Conservation (phyloP, 2,888 invertebrate species). For the Acleris holmiana region DNA sequence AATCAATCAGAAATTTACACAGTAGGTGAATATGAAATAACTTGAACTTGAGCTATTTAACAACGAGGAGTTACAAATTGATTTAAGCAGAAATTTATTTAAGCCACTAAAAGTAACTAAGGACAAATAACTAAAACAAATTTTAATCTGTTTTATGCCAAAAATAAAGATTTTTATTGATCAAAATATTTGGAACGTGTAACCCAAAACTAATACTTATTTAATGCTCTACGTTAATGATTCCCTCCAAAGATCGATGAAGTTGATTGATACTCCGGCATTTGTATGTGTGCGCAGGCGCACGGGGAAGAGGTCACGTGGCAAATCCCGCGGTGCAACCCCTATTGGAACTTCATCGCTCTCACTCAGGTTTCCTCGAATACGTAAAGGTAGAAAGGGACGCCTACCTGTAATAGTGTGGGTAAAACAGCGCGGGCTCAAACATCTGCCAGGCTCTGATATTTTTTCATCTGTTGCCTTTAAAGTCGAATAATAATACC, state of each 20-base stretch:
- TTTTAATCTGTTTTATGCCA: not conserved
- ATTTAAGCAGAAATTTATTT: too few relatives aligned
- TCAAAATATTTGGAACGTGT: conserved; percentile 7
- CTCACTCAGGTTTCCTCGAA: conserved; percentile 48
- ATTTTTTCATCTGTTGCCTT: conserved; percentile 69
- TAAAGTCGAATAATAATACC: conserved; percentile 62
- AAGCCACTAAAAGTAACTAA: not conserved
- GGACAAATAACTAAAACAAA: not conserved
- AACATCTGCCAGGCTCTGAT: conserved; percentile 78
- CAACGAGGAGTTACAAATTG: too few relatives aligned
- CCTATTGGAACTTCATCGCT: conserved; percentile 59
- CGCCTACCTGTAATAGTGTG: conserved; percentile 50
- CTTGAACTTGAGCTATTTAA: too few relatives aligned
- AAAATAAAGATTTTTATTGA: conserved; percentile 1
- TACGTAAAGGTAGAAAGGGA: conserved; percentile 44
- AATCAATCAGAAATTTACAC: too few relatives aligned
- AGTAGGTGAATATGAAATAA: too few relatives aligned
- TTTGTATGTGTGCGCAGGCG: conserved; percentile 58
- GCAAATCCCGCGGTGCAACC: conserved; percentile 71
- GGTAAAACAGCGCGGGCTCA: conserved; percentile 63
- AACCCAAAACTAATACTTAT: conserved; percentile 6
- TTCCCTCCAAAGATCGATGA: conserved; percentile 71
- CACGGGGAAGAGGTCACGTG: conserved; percentile 68
- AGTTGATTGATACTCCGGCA: conserved; percentile 61
- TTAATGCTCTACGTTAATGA: conserved; percentile 43